Evolutionary conservation across 1,140 invertebrate species (phyloP), one percentile per base, ranked within the genome.

Genomic region (Bombus fervidus): DNA sequence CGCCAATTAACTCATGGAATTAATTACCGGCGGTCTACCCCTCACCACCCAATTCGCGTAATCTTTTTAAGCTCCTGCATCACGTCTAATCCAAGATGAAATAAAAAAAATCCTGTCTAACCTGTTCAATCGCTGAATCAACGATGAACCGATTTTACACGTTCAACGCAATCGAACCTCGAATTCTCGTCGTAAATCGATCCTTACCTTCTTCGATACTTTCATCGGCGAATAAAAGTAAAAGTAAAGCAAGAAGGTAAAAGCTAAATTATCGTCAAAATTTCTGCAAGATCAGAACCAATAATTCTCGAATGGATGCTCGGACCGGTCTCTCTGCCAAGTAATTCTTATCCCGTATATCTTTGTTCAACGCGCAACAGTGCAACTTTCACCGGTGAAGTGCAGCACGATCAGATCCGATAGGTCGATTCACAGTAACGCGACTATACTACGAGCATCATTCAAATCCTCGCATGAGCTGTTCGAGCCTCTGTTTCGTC

Each of bases 351-450:
- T 62, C 66, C 66, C 12, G 39, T n/a, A 34, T 34, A 57, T 79
- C 79, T 85, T 85, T 73, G 71, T 57, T 57, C 75, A 18, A 31
- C 3, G 68, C 39, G 79, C 41, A 68, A 66, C 85, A 43, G 47
- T 83, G 62, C 72, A 83, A 86, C 85, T 86, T 86, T 86, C 85
- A 86, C 85, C 73, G 85, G 31, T 76, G 77, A 80, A 81, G 68
- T 53, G 77, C 83, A 73, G 53, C 53, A 39, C 37, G 77, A 79
- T 85, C 53, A 10, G 28, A 25, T 43, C 47, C 57, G 77, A 81
- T 81, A 85, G 83, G 83, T 85, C 83, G 83, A 73, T 80, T 80
- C 77, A 73, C 57, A 25, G 68, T 79, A 69, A 53, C 47, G 47
- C 31, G 68, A 59, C 15, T 71, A 6, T n/a, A 28, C 41, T 59